Conservation (phyloP, 2,113 vertebrate species). For the Oriolus oriolus region DNA sequence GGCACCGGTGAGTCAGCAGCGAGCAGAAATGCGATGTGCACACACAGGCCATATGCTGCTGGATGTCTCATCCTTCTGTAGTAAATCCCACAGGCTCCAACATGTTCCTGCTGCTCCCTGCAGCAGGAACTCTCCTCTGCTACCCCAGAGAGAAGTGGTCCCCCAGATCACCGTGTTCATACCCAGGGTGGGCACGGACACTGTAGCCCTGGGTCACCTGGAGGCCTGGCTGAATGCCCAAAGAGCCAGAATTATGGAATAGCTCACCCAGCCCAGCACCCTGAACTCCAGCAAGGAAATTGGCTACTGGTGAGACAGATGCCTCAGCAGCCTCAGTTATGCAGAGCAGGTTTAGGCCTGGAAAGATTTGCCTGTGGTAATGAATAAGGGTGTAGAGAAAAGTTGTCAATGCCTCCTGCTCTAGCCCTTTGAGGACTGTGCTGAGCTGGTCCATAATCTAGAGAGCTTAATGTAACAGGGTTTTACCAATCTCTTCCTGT, state of each 20-base stretch:
- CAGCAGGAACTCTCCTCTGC: too few relatives aligned
- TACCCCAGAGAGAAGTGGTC: background rate
- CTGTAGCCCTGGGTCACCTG: background rate
- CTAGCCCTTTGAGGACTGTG: background rate
- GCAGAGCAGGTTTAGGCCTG: background rate
- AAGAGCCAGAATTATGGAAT: background rate
- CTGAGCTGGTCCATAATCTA: background rate
- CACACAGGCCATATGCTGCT: background rate
- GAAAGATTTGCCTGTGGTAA: background rate
- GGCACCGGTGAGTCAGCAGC: background rate
- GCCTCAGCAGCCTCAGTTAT: background rate
- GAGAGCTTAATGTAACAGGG: background rate
- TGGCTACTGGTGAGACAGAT: background rate
- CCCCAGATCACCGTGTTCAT: fast-evolving
- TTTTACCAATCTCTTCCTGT: background rate
- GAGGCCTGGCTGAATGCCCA: fast-evolving
- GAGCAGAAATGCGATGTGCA: fast-evolving
- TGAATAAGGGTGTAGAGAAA: background rate
- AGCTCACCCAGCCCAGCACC: background rate
- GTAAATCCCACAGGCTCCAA: background rate
- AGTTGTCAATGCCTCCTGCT: background rate
- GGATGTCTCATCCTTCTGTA: background rate
- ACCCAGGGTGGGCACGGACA: too few relatives aligned
- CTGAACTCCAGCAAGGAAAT: background rate
- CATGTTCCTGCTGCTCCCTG: fast-evolving